phyloP scores from a whole-genome alignment of 2,797 vertebrate genomes.

The Eospalax fontanierii region DNA sequence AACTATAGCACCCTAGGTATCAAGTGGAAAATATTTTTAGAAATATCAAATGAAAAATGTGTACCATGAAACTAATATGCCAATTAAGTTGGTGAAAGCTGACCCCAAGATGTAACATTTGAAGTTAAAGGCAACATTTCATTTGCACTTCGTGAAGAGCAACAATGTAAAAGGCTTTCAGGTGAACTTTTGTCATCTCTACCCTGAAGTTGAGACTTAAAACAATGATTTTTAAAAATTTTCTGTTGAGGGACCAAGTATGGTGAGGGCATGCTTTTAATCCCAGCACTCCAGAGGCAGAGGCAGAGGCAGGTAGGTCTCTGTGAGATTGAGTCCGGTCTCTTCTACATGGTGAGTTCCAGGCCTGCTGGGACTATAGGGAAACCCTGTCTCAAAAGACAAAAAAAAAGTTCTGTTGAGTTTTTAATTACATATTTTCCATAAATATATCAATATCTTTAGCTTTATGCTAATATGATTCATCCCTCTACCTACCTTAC shows the following conservation, averaged over 20 bases:
- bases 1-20: not conserved
- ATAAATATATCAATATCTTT: not conserved
- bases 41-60: not conserved
- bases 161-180: not conserved
- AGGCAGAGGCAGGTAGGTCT: too few relatives aligned
- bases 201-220: not conserved
- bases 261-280: too few relatives aligned
- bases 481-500: not conserved
- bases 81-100: not conserved
- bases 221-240: not conserved
- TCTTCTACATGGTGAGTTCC: too few relatives aligned
- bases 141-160: not conserved
- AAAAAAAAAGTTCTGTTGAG: too few relatives aligned
- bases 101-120: not conserved
- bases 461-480: not conserved
- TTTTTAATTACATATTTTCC: not conserved
- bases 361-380: too few relatives aligned
- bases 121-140: not conserved
- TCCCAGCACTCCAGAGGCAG: too few relatives aligned
- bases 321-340: too few relatives aligned
- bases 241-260: not conserved
- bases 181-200: not conserved
- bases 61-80: not conserved
- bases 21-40: not conserved
- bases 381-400: too few relatives aligned